Conservation (phyloP, 2,797 vertebrate species). For the Tenualosa ilisha region DNA sequence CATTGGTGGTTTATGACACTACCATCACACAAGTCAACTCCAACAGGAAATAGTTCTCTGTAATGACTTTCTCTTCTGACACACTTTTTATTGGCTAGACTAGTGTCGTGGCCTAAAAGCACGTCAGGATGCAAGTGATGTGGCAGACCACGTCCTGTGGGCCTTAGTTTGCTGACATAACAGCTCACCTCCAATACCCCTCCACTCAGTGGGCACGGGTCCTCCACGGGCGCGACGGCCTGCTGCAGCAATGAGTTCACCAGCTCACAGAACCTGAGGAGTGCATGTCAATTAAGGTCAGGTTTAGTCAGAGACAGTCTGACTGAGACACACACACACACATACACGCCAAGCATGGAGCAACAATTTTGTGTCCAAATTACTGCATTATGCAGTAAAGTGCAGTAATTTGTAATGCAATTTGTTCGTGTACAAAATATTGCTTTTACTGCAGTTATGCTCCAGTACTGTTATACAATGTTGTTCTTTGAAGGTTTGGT, state of each 20-base stretch:
- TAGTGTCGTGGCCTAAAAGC: not conserved
- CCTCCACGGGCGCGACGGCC: slow-evolving; percentile 55
- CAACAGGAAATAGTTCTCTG: not conserved
- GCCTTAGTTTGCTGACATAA: not conserved
- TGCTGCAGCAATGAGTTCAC: slow-evolving; percentile 81
- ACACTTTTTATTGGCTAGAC: not conserved
- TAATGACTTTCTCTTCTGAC: not conserved
- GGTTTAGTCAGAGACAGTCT: not conserved
- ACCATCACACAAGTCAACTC: not conserved
- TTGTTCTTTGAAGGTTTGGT: no score
- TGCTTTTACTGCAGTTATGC: no score
- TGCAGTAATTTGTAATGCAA: not conserved
- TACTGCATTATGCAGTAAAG: no score
- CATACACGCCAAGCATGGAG: not conserved
- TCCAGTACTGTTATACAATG: no score
- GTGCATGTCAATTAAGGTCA: not conserved
- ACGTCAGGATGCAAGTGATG: not conserved
- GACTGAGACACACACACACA: slow-evolving; percentile 4
- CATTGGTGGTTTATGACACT: not conserved
- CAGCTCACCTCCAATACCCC: slow-evolving; percentile 80
- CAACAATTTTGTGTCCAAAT: no score
- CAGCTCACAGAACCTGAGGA: slow-evolving; percentile 83
- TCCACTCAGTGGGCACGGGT: slow-evolving; percentile 50
- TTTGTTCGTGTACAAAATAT: no score
- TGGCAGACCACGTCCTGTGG: not conserved